Percentiles rank a stretch among this genome's conserved stretches.
Conservation (phyloP, 2,888 invertebrate species). For the Apantesis nais region DNA sequence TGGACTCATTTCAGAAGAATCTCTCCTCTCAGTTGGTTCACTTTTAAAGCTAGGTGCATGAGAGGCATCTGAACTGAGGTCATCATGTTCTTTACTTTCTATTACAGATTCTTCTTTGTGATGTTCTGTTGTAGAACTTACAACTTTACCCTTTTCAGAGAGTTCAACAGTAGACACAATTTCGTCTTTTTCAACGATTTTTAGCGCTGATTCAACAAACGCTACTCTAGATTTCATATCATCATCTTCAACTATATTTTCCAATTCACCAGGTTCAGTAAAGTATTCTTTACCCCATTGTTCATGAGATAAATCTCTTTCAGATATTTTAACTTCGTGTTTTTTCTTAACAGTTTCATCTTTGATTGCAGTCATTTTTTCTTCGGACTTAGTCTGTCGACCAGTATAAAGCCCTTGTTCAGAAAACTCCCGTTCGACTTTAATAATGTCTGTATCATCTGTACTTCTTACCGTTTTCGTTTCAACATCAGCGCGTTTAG, state of each 20-base stretch:
- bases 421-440: conserved; percentile 76
- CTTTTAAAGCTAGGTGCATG: conserved; percentile 79
- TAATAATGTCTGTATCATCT: conserved; percentile 74
- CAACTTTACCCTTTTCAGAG: conserved; percentile 78
- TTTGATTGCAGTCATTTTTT: conserved; percentile 81
- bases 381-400: conserved; percentile 78
- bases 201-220: conserved; percentile 75
- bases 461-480: conserved; percentile 79
- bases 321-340: conserved; percentile 82
- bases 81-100: conserved; percentile 81
- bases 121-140: conserved; percentile 78
- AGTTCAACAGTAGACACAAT: conserved; percentile 74
- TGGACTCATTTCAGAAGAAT: conserved; percentile 76
- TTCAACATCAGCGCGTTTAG: conserved; percentile 78
- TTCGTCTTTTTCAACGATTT: conserved; percentile 81
- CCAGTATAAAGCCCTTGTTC: conserved; percentile 81
- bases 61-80: conserved; percentile 79
- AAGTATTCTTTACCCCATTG: conserved; percentile 85
- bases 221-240: conserved; percentile 73
- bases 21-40: conserved; percentile 71
- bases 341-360: conserved; percentile 80
- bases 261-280: conserved; percentile 78
- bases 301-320: conserved; percentile 81
- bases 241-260: conserved; percentile 78
- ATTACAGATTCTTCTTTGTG: conserved; percentile 80